Evolutionary conservation across 2,113 vertebrate genomes (phyloP), one percentile per base, ranked within the genome.

Genomic region (Heloderma charlesbogerti): DNA sequence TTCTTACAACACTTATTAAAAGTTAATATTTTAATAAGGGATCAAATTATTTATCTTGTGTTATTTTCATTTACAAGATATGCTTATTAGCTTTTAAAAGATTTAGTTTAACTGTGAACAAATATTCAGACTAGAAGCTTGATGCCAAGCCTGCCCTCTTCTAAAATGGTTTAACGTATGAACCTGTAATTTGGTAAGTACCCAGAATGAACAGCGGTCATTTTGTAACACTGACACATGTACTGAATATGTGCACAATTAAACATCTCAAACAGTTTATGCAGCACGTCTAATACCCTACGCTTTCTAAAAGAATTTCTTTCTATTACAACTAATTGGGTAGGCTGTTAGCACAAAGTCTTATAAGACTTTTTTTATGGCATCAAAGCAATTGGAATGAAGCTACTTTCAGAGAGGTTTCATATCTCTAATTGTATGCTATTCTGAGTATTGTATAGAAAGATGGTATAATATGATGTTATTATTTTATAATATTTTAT

Each of bases 91-190:
- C 69, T 91, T 74, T 91, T 69, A 60, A 15, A 83, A 83, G 2
- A 45, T n/a, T 37, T 51, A 78, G 6, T 34, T 91, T 89, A 34
- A 81, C 71, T 9, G 12, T 82, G 67, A 15, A 88, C 51, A 67
- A 6, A n/a, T 31, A 6, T 89, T 90, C 90, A n/a, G 34, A 88
- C 12, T 86, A 48, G 1, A 83, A 84, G 88, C 91, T 40, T 1
- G 0, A 83, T 86, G 94, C 85, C 16, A 80, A 51, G 5, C 2
- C 34, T 25, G 84, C 15, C 89, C 90, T 69, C 77, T 29, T 34
- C 89, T 72, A 83, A 95, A 91, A 74, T 82, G 0, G 1, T 45
- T 92, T 91, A 86, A 94, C 86, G 54, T 40, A 40, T 87, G 79
- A 85, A 74, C 75, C 29, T 84, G 89, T 80, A 9, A 84, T 15